These are phyloP conservation scores for Helarctos malayanus DNA, from an alignment of 2,797 vertebrate genomes.

Conservation along the genomic window DNA sequence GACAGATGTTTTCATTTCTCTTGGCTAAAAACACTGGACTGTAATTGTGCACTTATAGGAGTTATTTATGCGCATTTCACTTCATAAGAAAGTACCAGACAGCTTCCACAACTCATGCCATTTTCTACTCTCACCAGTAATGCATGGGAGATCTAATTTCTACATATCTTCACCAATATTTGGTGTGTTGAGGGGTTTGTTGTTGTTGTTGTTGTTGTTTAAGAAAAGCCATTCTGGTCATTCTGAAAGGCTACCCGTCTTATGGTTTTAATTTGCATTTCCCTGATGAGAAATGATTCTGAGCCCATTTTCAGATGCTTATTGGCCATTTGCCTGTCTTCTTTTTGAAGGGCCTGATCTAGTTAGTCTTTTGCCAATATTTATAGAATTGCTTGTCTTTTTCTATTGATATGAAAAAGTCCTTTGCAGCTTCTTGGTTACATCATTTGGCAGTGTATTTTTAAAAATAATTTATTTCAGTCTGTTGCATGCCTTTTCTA, in stretches of 20 bases:
- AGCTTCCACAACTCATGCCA: background rate
- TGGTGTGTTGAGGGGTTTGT: background rate
- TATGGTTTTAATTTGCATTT: background rate
- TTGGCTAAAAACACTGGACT: background rate
- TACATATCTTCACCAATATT: background rate
- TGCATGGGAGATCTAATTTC: background rate
- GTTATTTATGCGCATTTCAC: background rate
- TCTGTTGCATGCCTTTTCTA: background rate
- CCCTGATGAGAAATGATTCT: background rate
- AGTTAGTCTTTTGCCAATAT: background rate
- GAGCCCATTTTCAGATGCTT: background rate
- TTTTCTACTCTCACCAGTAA: background rate
- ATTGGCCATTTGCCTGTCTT: background rate
- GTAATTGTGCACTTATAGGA: background rate
- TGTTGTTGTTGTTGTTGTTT: background rate
- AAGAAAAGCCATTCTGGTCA: background rate
- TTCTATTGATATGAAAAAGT: background rate
- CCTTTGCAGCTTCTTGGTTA: slow-evolving; percentile 22
- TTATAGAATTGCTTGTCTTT: background rate
- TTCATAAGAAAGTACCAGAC: background rate
- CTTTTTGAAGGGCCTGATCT: slow-evolving; percentile 8
- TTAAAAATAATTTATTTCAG: background rate
- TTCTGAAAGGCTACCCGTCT: background rate
- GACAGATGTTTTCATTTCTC: background rate
- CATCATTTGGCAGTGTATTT: background rate